A percentile compares a stretch with the other conserved stretches of the same genome.
phyloP scores from a whole-genome alignment of 2,797 vertebrate genomes.

The Philypnodon macrostomus region DNA sequence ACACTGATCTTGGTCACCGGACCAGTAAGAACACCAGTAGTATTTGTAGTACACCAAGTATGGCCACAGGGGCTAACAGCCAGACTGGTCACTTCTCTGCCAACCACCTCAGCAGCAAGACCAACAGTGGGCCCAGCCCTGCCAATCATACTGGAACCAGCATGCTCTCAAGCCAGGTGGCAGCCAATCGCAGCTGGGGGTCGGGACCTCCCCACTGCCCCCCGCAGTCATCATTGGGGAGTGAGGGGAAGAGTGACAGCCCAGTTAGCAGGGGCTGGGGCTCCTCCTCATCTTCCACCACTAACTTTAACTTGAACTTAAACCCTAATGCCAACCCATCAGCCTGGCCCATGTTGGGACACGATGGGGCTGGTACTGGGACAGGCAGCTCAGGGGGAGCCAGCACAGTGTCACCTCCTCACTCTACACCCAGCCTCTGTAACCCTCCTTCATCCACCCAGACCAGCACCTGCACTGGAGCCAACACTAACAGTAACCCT shows the following conservation, averaged over 20 bases:
- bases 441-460: constrained; percentile 62
- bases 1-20: constrained; percentile 82
- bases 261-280: constrained; percentile 85
- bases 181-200: constrained; percentile 85
- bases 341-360: constrained; percentile 95
- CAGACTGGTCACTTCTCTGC: constrained; percentile 82
- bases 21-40: constrained; percentile 80
- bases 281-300: constrained; percentile 87
- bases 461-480: constrained; percentile 74
- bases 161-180: constrained; percentile 85
- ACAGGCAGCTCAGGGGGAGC: constrained; percentile 91
- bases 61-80: constrained; percentile 88
- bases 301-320: constrained; percentile 97
- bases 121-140: constrained; percentile 69
- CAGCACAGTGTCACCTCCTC: constrained; percentile 77
- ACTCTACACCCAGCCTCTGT: constrained; percentile 69
- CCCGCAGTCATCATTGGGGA: constrained; percentile 67
- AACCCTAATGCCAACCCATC: constrained; percentile 96
- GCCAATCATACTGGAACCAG: constrained; percentile 85
- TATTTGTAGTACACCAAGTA: constrained; percentile 85
- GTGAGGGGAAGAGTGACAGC: constrained; percentile 85
- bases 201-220: constrained; percentile 68
- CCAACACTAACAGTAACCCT: constrained; percentile 81
- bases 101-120: constrained; percentile 73
- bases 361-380: constrained; percentile 85